phyloP scores from a whole-genome alignment of 2,888 invertebrate species.

The Pyrrhia umbra region DNA sequence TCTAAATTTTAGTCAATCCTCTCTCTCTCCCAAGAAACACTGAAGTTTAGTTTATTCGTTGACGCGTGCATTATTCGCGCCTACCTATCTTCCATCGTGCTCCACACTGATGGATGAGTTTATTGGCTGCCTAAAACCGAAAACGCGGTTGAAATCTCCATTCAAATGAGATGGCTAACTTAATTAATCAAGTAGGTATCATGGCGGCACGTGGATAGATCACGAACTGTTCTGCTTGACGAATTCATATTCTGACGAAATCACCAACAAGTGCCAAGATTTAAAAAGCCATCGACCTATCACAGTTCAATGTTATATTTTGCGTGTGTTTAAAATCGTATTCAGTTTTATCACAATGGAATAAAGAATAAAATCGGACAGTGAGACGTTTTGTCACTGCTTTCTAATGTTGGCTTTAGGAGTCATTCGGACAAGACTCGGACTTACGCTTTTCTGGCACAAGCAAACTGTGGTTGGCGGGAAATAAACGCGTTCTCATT shows the following conservation, averaged over 20 bases:
- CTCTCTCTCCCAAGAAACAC: no score
- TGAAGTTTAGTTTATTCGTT: no score
- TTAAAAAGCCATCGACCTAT: slow-evolving; percentile 86
- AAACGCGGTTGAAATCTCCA: neutral
- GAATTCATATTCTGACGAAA: slow-evolving; percentile 85
- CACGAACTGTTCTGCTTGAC: slow-evolving; percentile 79
- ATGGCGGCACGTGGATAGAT: slow-evolving; percentile 36
- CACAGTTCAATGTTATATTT: slow-evolving; percentile 65
- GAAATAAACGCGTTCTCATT: slow-evolving; percentile 67
- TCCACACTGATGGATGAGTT: neutral
- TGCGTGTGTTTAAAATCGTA: slow-evolving; percentile 22
- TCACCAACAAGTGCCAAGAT: slow-evolving; percentile 84
- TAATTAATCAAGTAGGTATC: slow-evolving; percentile 1
- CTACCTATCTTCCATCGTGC: neutral
- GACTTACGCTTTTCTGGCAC: slow-evolving; percentile 74
- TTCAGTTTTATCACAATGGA: slow-evolving; percentile 29
- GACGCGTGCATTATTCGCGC: no score
- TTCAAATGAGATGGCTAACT: neutral
- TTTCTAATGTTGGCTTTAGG: slow-evolving; percentile 27
- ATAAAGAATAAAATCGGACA: slow-evolving; percentile 64
- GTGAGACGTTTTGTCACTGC: slow-evolving; percentile 6
- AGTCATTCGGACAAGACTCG: slow-evolving; percentile 67
- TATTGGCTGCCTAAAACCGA: neutral
- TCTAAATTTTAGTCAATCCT: no score
- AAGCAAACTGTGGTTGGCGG: slow-evolving; percentile 67